These are phyloP conservation scores for Oreamnos americanus DNA, from an alignment of 2,113 vertebrate species.

Conservation along the genomic window DNA sequence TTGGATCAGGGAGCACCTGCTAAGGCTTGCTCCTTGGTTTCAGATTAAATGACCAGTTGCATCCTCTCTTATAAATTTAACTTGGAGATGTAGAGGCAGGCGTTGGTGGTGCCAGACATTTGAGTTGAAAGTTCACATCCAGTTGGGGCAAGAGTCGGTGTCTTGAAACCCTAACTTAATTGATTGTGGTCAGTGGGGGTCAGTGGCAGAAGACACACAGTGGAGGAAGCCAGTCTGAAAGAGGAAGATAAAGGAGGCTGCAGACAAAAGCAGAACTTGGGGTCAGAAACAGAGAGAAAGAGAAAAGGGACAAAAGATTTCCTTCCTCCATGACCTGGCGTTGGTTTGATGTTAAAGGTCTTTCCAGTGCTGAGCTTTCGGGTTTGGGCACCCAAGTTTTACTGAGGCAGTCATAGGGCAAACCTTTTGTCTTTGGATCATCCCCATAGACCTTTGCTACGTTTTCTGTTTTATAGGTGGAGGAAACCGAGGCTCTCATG, in stretches of 20 bases:
- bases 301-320: background rate
- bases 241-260: background rate
- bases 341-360: background rate
- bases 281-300: background rate
- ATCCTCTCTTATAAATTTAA: background rate
- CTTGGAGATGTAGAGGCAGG: background rate
- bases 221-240: slow-evolving; percentile 70
- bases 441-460: background rate
- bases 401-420: background rate
- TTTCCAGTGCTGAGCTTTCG: background rate
- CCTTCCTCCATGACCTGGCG: background rate
- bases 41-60: background rate
- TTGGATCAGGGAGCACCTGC: background rate
- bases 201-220: slow-evolving; percentile 50
- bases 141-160: background rate
- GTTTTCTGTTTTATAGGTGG: background rate
- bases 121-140: background rate
- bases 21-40: background rate
- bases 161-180: background rate
- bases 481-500: background rate
- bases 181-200: slow-evolving; percentile 12
- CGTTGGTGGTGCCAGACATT: background rate
- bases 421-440: background rate
- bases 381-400: background rate
- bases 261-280: background rate